These are phyloP conservation scores for Tholera decimalis DNA, from an alignment of 2,888 invertebrate species.

Conservation along the genomic window DNA sequence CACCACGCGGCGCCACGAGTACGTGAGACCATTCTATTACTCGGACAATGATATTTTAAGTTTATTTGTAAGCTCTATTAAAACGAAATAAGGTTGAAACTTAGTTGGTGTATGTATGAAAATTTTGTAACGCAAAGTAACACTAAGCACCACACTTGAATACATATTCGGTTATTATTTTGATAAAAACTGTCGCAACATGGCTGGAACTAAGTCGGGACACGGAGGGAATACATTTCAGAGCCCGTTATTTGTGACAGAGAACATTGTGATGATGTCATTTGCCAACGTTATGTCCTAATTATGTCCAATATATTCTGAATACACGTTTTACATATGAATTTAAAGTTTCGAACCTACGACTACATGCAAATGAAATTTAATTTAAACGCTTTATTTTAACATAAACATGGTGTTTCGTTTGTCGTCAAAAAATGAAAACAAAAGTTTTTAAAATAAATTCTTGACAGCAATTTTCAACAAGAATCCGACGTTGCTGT, in stretches of 20 bases:
- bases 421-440: neutral
- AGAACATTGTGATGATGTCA: constrained; percentile 61
- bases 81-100: constrained; percentile 66
- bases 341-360: constrained; percentile 49
- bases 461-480: neutral
- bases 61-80: constrained; percentile 62
- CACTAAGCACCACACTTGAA: constrained; percentile 81
- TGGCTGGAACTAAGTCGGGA: constrained; percentile 75
- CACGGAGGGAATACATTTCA: constrained; percentile 72
- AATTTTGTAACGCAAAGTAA: constrained; percentile 65
- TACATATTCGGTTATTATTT: constrained; percentile 88
- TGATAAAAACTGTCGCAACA: constrained; percentile 84
- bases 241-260: constrained; percentile 68
- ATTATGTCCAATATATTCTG: constrained; percentile 54
- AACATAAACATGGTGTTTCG: constrained; percentile 13
- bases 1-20: constrained; percentile 75
- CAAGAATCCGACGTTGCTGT: neutral
- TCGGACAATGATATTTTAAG: constrained; percentile 60
- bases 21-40: constrained; percentile 80
- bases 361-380: constrained; percentile 46
- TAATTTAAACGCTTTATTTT: constrained; percentile 39
- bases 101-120: constrained; percentile 37
- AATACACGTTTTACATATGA: constrained; percentile 45
- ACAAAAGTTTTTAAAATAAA: neutral
- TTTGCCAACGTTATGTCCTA: constrained; percentile 57